Base-by-base conservation (phyloP, 2,888 invertebrate species). In the Athrips mouffetella region DNA sequence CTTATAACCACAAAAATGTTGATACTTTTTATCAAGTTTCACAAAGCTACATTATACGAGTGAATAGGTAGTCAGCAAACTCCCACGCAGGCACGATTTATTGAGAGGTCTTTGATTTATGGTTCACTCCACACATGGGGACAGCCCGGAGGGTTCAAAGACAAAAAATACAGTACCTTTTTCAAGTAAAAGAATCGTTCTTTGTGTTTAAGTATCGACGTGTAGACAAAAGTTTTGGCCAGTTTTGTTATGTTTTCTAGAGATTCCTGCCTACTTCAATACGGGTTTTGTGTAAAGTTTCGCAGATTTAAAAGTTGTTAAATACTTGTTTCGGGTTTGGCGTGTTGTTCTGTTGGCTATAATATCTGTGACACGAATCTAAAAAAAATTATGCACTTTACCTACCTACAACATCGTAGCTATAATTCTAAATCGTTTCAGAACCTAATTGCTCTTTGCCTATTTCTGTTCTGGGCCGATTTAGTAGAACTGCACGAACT, bases 91-190 rank as follows among this genome's bases (percentile, higher is more conserved):
- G 73, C 69, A 70, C 76, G 82, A 85, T 84, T 82, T 85, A 85
- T 85, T 78, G 83, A 76, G 77, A 74, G 70, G 65, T 61, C 71
- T 80, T 80, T 85, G 85, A 85, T 85, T 82, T 85, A 85, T 82
- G 70, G 73, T 74, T 69, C 75, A 73, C 72, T 76, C 76, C 75
- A 78, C 83, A 81, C 76, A 78, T 80, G 82, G 76, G 78, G 16
- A 15, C 2, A 11, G 27, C 41, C 20, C 73, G 67, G 70, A 75
- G 72, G 80, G 76, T 77, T 76, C 78, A 75, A 77, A 80, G 74
- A 79, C 78, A 80, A 78, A 82, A 76, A 80, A 72, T 62, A 70
- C 76, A 74, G 69, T 76, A 75, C n/a, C n/a, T n/a, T 77, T 79
- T 73, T 76, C 70, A 64, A 59, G 59, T 61, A 62, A 73, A 75